Percentiles rank a stretch among this genome's conserved stretches.
Conservation (phyloP, 2,888 invertebrate species). For the Volucella inflata region DNA sequence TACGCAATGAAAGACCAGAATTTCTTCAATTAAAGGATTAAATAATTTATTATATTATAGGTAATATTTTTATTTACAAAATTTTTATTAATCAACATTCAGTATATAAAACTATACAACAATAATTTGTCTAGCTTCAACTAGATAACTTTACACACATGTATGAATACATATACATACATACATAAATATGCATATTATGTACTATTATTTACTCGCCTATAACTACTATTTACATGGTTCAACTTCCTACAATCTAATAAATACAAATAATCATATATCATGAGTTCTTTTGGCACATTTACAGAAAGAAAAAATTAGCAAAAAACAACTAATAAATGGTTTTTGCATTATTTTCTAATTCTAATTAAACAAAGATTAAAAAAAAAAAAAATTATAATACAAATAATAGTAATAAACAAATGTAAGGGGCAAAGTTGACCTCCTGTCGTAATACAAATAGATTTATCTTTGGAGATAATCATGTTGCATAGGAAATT, state of each 20-base stretch:
- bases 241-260: constrained; percentile 37
- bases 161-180: neutral
- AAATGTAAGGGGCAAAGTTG: neutral
- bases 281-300: constrained; percentile 72
- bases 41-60: constrained; percentile 46
- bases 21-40: constrained; percentile 13
- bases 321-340: constrained; percentile 46
- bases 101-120: constrained; percentile 83
- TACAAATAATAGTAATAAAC: neutral
- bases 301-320: constrained; percentile 21
- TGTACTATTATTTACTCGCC: constrained; percentile 24
- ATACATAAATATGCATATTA: constrained; percentile 37
- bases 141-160: constrained; percentile 22
- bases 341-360: constrained; percentile 23
- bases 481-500: constrained; percentile 24
- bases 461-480: constrained; percentile 27
- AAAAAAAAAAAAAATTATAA: constrained; percentile 1
- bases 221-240: constrained; percentile 28
- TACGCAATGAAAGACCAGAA: neutral
- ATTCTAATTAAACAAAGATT: constrained; percentile 22
- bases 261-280: constrained; percentile 8
- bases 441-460: constrained; percentile 29
- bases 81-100: constrained; percentile 77
- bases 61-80: constrained; percentile 43
- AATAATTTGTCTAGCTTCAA: constrained; percentile 46